Base-by-base conservation (phyloP, 2,113 vertebrate genomes). In the Panthera uncia region DNA sequence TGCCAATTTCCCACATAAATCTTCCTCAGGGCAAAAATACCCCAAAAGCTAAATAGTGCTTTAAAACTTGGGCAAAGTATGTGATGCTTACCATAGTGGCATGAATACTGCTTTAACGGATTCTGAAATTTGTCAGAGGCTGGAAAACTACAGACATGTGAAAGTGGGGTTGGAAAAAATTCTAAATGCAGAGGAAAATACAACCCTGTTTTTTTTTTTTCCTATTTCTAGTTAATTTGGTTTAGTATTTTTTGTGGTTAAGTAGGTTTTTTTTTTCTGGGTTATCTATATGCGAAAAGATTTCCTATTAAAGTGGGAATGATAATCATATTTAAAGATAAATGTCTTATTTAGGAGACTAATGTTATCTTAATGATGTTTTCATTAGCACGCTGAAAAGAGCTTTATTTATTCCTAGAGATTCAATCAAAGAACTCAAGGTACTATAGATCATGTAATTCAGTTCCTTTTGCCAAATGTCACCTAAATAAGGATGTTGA, bases 301-400 rank as follows among this genome's bases (percentile, higher is more conserved):
- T 68, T 97, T 94, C 81, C 27, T 45, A 91, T 73, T 88, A 69
- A 52, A 63, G 65, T 80, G 25, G 21, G 19, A 65, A 88, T 63
- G 18, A 81, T 38, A 89, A 84, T 89, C 61, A 48, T 95, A 91
- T 50, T 93, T 90, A 80, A 89, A 55, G 48, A 52, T 57, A 81
- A 90, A 63, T 93, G 14, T 74, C 48, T 84, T 96, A 73, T 74
- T 95, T 91, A 96, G 68, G 65, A 94, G 73, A 94, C 61, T 95
- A 90, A 92, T 92, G 19, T 83, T 91, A 79, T 80, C 33, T 83
- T 92, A 93, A 68, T 48, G 63, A 90, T 84, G 41, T 38, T 92
- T 91, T 97, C 69, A 95, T 95, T 87, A 71, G 25, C 18, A 78
- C 33, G 79, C 5, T 33, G 18, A 94, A 89, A 88, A 65, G 38